Base-by-base conservation (phyloP, 2,797 vertebrate species). In the Astyanax mexicanus region DNA sequence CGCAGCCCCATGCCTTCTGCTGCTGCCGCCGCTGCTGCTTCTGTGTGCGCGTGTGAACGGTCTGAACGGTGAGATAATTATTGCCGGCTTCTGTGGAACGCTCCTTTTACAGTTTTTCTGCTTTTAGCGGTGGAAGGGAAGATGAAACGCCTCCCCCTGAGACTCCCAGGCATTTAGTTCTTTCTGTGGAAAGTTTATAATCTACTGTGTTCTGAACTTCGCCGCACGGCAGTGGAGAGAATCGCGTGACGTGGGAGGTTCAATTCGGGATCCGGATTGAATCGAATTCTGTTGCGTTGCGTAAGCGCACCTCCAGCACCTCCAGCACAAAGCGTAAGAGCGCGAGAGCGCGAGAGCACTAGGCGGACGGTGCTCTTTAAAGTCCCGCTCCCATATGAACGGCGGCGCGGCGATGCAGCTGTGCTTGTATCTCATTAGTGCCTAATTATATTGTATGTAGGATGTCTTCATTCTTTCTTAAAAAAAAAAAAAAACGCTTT, bases 141-240 rank as follows among this genome's bases (percentile, higher is more conserved):
- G 77, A 79, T 57, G 62, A 81, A 81, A 80, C 79, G 11, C 47
- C 7, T 25, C 78, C 78, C 57, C 72, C n/a, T 58, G 76, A 81
- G 79, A 81, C 74, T 69, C 42, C 42, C 21, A 81, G 76, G 54
- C 70, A 66, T 77, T 79, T 70, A 64, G 44, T 74, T 79, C 38
- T 74, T 49, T 81, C 79, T 71, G 76, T 71, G 64, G 55, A 83
- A 83, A 73, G 52, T 79, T 83, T 79, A 75, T 69, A 29, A 32
- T 67, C 74, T 62, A 57, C 23, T 42, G 17, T 67, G 27, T 66
- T 76, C 49, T n/a, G 52, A 69, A 62, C 64, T 45, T 47, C 47
- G 27, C 66, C 54, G 35, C 23, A 35, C 35, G 55, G 25, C 9
- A 49, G 72, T 44, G 69, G 64, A 55, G 62, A 78, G 71, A 57